These are phyloP conservation scores for Willisornis vidua DNA, from an alignment of 2,113 vertebrate species.

Conservation along the genomic window DNA sequence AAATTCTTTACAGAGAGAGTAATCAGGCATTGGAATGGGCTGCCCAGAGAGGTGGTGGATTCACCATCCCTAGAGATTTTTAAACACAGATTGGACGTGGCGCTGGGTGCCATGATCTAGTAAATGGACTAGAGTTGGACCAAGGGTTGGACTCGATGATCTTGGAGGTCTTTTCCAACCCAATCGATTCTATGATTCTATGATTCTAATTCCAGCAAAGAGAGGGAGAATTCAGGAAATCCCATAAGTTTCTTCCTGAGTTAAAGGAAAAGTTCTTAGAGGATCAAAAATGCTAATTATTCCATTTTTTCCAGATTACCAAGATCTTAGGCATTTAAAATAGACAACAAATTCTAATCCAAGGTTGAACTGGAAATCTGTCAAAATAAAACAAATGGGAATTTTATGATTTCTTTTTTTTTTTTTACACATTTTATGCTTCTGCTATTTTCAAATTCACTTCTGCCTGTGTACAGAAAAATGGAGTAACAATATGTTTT, in stretches of 20 bases:
- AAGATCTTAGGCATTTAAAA: background rate
- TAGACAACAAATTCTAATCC: background rate
- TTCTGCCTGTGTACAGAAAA: background rate
- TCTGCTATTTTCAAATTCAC: background rate
- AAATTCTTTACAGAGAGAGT: too few species aligned
- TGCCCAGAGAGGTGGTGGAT: too few species aligned
- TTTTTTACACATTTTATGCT: background rate
- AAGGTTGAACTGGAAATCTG: background rate
- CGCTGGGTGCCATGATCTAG: too few species aligned
- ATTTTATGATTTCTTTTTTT: background rate
- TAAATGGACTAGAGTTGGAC: too few species aligned
- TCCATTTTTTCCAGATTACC: background rate
- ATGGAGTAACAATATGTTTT: background rate
- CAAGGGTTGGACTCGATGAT: too few species aligned
- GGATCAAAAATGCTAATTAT: background rate
- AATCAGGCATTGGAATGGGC: too few species aligned
- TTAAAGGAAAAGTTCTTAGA: background rate
- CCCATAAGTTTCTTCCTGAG: background rate
- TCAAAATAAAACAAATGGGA: background rate
- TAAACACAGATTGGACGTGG: too few species aligned
- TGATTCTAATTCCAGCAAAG: background rate
- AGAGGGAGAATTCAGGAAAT: background rate
- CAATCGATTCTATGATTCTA: too few species aligned
- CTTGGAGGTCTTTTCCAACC: too few species aligned
- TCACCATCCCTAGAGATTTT: too few species aligned